Base-by-base conservation (phyloP, 64 coral and sea anemone genomes). In the Hydrozoanthus tunicans region DNA sequence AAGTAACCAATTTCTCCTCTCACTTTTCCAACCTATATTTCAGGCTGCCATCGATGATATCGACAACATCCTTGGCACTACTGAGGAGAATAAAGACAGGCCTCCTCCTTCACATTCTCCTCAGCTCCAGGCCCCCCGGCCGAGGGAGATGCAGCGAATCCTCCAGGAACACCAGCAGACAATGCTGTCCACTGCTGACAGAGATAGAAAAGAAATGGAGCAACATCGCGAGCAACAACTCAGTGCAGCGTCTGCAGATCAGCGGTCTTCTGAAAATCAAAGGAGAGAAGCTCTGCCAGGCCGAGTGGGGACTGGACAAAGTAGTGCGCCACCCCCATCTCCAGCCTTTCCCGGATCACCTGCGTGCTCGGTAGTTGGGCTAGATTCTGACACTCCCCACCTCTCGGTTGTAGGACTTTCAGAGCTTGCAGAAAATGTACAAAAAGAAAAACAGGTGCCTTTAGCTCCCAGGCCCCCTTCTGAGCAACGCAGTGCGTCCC, bases 11-110 rank as follows among this genome's bases (percentile, higher is more conserved):
- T 23, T 17, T 3, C 61, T 9, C 8, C 7, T 75, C 64, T 67
- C 11, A 62, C 17, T 27, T 6, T 55, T 43, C 20, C 20, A 32
- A 73, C 51, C 23, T 6, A 73, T 60, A 26, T 73, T 54, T 9
- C 53, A 98, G 96, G 88, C 91, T 54, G 96, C 91, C 6, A 98
- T 98, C 62, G 93, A 98, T 80, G 93, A 98, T 79, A 95, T 98
- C 59, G 96, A 98, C 69, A 86, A 71, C 66, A 98, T 98, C 9
- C 79, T 98, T 63, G 93, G 96, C 13, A 98, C 96, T 7, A 95
- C 96, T 0, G 93, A 95, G 69, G 96, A 93, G 70, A 98, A 98
- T 59, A 95, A 91, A 64, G 76, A 91, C 58, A 82, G 85, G 20
- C 89, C 86, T 4, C 79, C 77, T 7, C 78, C 71, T 27, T 77